Base-by-base conservation (phyloP, 2,888 invertebrate genomes). In the Aleiodes alternator region DNA sequence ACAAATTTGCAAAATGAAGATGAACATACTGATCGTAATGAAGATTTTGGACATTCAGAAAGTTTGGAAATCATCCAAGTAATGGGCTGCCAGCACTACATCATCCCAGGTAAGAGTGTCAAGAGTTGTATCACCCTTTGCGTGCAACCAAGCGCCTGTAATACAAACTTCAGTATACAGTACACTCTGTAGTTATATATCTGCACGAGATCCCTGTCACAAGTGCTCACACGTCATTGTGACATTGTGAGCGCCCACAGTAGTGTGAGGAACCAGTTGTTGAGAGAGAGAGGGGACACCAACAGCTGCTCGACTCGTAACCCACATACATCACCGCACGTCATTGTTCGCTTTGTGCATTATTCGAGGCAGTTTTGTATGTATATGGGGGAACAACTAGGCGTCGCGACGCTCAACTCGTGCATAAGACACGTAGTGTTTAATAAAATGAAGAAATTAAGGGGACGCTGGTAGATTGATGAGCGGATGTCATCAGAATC, bases 221-320 rank as follows among this genome's bases (percentile, higher is more conserved):
- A 87, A 87, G 87, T 87, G 87, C 86, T 86, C 84, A 81, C 86
- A 84, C 87, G 86, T 87, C 87, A 87, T 86, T 87, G 87, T 87
- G 87, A 87, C 86, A 86, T 87, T 84, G 85, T 85, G 85, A 85
- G 83, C 82, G 84, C 82, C 82, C 84, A 85, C 81, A 82, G 84
- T 83, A 86, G 86, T 85, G 85, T 82, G 78, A 77, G 77, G 74
- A 87, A 86, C 85, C 86, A 86, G 87, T 87, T 85, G 87, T 86
- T 83, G 84, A 84, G 84, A 82, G 78, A 79, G 11, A 43, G 43
- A 43, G 43, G 43, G 43, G 43, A 43, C 43, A 69, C 84, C 82
- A 87, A 87, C 88, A 88, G 87, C 88, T 88, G 88, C 87, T 86
- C 86, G 87, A 85, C 87, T 85, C 87, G 85, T 87, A 88, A 87